Evolutionary conservation across 2,797 vertebrate species (phyloP).

Genomic region (Sebastes goodei): DNA sequence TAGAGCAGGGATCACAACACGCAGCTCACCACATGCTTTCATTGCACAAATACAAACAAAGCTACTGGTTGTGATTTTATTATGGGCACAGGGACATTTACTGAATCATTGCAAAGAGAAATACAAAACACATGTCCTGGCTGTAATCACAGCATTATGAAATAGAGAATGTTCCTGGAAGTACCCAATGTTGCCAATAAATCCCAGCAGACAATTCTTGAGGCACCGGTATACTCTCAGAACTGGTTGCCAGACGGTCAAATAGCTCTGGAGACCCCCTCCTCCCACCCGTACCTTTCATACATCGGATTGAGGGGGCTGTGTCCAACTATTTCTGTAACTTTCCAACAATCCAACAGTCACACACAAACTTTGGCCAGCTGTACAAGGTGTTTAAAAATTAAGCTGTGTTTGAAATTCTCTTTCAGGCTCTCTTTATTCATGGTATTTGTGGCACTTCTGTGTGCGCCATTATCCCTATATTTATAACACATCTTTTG

Average conservation of each 20-base stretch:
- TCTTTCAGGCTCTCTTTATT: neutral
- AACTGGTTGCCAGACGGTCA: neutral
- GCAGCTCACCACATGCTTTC: neutral
- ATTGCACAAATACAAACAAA: neutral
- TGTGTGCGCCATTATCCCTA: neutral
- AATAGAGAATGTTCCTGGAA: neutral
- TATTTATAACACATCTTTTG: neutral
- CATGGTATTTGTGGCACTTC: neutral
- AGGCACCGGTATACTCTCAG: neutral
- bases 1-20: neutral
- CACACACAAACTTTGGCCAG: neutral
- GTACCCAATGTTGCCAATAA: neutral
- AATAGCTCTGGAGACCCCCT: neutral
- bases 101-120: neutral
- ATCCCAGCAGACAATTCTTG: neutral
- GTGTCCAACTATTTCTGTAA: neutral
- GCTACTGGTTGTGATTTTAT: neutral
- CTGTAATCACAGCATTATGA: neutral
- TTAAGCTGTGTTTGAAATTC: neutral
- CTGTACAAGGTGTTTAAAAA: neutral
- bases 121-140: conserved; percentile 12
- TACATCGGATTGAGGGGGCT: neutral
- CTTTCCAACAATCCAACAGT: neutral
- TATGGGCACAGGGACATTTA: neutral
- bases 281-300: neutral